Percentiles rank a stretch among this genome's conserved stretches.
Conservation (phyloP, 2,888 invertebrate species). For the Rhimphoctona megacephalus region DNA sequence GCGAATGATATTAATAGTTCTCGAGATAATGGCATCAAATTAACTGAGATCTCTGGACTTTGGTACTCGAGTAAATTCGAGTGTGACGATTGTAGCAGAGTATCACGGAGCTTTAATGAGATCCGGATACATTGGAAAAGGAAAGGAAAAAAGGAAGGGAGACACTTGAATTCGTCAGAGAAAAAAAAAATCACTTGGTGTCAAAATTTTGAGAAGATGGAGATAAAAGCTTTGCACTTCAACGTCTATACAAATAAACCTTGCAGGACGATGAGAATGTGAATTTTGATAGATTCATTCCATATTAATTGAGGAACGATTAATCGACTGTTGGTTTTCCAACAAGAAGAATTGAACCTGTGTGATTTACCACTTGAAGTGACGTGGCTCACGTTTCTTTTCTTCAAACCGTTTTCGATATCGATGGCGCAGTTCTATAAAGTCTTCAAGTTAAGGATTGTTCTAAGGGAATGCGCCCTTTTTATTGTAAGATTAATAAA, state of each 20-base stretch:
- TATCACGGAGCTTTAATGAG: slow-evolving; percentile 1
- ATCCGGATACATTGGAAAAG: slow-evolving; percentile 12
- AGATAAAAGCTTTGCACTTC: slow-evolving; percentile 8
- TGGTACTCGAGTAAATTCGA: slow-evolving; percentile 16
- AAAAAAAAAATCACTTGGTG: background rate
- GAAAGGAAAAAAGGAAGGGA: background rate
- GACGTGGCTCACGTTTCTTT: slow-evolving; percentile 4
- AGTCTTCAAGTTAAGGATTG: background rate
- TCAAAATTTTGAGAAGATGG: background rate
- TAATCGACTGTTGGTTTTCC: slow-evolving; percentile 22
- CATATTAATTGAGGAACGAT: slow-evolving; percentile 47
- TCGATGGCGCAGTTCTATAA: background rate
- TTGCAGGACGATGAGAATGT: slow-evolving; percentile 35
- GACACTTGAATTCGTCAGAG: slow-evolving; percentile 13
- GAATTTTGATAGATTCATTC: slow-evolving; percentile 34
- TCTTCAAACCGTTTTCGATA: background rate
- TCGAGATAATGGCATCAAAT: slow-evolving; percentile 35
- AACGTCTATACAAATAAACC: background rate
- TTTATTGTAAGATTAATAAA: background rate
- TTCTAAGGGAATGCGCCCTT: background rate
- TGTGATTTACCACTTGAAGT: slow-evolving; percentile 8
- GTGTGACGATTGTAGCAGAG: background rate
- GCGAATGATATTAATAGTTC: slow-evolving; percentile 42
- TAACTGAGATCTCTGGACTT: slow-evolving; percentile 10
- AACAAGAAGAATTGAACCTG: background rate